Evolutionary conservation across 1,140 invertebrate species (phyloP).

Genomic region (Lepidotrigona ventralis): DNA sequence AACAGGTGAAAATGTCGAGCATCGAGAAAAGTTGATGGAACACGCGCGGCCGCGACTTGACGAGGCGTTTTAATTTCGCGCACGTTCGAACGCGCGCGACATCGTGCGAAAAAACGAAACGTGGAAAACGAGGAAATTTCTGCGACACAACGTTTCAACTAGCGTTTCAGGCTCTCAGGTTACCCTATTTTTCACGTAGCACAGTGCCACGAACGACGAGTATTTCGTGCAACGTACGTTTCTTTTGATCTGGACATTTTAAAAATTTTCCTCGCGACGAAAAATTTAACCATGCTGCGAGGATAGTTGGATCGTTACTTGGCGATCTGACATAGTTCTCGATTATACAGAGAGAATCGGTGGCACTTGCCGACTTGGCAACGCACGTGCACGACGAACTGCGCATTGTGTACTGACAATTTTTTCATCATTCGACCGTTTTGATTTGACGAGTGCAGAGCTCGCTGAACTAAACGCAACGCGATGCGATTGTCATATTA

Average conservation of each 20-base stretch:
- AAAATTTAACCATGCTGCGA: neutral
- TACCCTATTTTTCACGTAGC: neutral
- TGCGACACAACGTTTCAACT: neutral
- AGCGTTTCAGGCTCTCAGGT: neutral
- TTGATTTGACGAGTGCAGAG: constrained; percentile 41
- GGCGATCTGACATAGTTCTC: neutral
- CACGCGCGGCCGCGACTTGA: neutral
- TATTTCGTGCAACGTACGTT: accelerated
- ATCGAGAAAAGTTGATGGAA: constrained; percentile 5
- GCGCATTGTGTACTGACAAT: constrained; percentile 27
- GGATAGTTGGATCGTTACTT: neutral
- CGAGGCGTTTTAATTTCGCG: constrained; percentile 41
- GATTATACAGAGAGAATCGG: constrained; percentile 21
- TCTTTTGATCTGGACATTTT: neutral
- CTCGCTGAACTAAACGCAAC: constrained; percentile 28
- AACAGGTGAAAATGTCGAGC: constrained; percentile 13
- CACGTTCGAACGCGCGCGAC: constrained; percentile 23
- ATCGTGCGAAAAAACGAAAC: constrained; percentile 18
- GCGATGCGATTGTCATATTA: constrained; percentile 9
- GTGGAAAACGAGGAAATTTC: constrained; percentile 15
- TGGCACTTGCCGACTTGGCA: neutral
- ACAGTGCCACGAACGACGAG: neutral
- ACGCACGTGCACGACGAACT: constrained; percentile 59
- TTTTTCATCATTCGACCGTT: constrained; percentile 49
- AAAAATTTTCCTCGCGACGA: too few relatives aligned